A percentile compares a stretch with the other conserved stretches of the same genome.
Conservation (phyloP, 2,797 vertebrate genomes). For the Neosalanx taihuensis region DNA sequence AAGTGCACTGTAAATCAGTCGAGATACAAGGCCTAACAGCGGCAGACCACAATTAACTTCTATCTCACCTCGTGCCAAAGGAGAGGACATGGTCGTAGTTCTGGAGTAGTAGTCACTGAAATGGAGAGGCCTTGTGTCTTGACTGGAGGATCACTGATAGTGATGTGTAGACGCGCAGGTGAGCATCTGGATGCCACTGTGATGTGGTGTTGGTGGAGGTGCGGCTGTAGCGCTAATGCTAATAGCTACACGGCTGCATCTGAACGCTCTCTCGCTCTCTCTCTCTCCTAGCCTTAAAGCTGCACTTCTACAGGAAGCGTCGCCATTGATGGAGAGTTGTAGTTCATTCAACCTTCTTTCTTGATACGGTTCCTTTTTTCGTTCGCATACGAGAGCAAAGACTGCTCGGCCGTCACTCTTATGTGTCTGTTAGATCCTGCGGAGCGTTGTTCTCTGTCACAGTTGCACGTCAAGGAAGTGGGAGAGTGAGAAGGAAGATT, state of each 20-base stretch:
- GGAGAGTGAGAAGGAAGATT: slow-evolving; percentile 1
- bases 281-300: slow-evolving; percentile 61
- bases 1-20: slow-evolving; percentile 30
- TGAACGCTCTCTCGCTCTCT: slow-evolving; percentile 45
- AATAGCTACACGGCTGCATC: slow-evolving; percentile 36
- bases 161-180: slow-evolving; percentile 7
- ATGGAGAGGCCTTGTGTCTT: slow-evolving; percentile 37
- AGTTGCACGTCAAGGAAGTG: not conserved
- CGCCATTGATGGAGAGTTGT: slow-evolving; percentile 15
- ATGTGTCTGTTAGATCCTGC: not conserved
- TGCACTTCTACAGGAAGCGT: slow-evolving; percentile 20
- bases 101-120: slow-evolving; percentile 41
- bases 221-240: slow-evolving; percentile 40
- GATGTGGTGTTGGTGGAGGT: slow-evolving; percentile 25
- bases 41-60: slow-evolving; percentile 41
- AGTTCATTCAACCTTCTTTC: slow-evolving; percentile 9
- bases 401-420: not conserved
- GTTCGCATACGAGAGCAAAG: not conserved
- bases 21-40: slow-evolving; percentile 23
- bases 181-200: slow-evolving; percentile 33
- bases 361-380: not conserved
- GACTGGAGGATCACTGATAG: slow-evolving; percentile 25
- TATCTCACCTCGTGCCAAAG: slow-evolving; percentile 61
- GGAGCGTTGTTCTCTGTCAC: not conserved
- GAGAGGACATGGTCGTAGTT: slow-evolving; percentile 31